Evolutionary conservation across 2,888 invertebrate species (phyloP).

Genomic region (Heliconius ethilla): DNA sequence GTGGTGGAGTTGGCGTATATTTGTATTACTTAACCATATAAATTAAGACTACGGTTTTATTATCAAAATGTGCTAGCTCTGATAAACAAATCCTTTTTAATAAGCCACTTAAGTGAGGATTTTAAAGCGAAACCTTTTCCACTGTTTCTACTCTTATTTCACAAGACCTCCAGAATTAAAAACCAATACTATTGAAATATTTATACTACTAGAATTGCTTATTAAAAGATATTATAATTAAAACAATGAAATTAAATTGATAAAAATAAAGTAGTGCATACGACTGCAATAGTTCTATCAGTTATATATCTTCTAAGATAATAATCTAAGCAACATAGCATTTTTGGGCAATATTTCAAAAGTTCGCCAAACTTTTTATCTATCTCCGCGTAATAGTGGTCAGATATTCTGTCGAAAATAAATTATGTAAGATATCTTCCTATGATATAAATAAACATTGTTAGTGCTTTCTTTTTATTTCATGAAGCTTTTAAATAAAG

Average conservation of each 20-base stretch:
- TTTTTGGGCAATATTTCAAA: constrained; percentile 45
- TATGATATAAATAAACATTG: not conserved
- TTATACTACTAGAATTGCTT: not conserved
- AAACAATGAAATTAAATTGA: constrained; percentile 11
- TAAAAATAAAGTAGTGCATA: constrained; percentile 3
- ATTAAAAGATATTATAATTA: not conserved
- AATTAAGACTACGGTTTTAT: too few relatives aligned
- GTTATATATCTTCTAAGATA: constrained; percentile 37
- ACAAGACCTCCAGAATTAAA: too few relatives aligned
- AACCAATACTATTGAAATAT: too few relatives aligned
- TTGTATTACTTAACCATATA: too few relatives aligned
- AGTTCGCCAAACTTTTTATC: constrained; percentile 26
- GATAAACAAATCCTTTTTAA: too few relatives aligned
- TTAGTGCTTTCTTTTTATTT: too few relatives aligned
- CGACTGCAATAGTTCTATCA: constrained; percentile 29
- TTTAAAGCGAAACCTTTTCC: too few relatives aligned
- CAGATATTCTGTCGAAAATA: not conserved
- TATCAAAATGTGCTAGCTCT: too few relatives aligned
- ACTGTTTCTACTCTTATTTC: too few relatives aligned
- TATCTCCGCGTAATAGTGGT: constrained; percentile 4
- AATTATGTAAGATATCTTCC: not conserved
- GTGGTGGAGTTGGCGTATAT: too few relatives aligned
- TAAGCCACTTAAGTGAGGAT: too few relatives aligned
- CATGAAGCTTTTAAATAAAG: too few relatives aligned
- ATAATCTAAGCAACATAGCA: constrained; percentile 36